Evolutionary conservation across 2,113 vertebrate genomes (phyloP), one percentile per base, ranked within the genome.

Genomic region (Oxygymnocypris stewartii): DNA sequence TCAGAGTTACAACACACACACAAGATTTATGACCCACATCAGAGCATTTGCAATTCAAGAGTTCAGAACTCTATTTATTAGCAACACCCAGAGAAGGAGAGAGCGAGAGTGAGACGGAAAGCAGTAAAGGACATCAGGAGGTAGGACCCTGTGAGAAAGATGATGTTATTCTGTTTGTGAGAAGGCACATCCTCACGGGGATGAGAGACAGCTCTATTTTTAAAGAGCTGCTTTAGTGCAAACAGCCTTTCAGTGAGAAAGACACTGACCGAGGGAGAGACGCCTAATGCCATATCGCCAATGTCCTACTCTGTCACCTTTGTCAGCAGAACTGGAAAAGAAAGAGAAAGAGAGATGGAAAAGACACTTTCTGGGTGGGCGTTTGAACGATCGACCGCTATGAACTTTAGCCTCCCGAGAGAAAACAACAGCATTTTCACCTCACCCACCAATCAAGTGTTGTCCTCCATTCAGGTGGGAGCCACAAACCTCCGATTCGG

Each of bases 31-130:
- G 77, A 71, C 82, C 88, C 74, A 89, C 85, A 84, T 82, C 85
- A 77, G 76, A 79, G 67, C 71, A 89, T 89, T 89, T 87, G 85
- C 82, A 85, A 87, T 87, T 89, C 88, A 87, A 87, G 88, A 85
- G 78, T 87, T 87, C 73, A 85, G 65, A 77, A 85, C 76, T 89
- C 79, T 89, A 73, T 87, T 87, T 83, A 86, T 80, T 87, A 31
- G 82, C 84, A 84, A 87, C 80, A 74, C 73, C 79, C 73, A 65
- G 37, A 61, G 47, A 84, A 67, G 81, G 82, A 40, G 31, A 82
- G 42, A 82, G 20, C 57, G 42, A 20, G 25, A 31, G 37, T 2
- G 23, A 47, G 37, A 40, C 54, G 49, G 49, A 44, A 8, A 49
- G 69, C 16, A 44, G 37, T 23, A 14, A 59, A 59, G 57, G 79